Percentiles rank a stretch among this genome's conserved stretches.
Evolutionary conservation across 2,888 invertebrate species (phyloP).

Genomic region (Hermaeophaga mercurialis): DNA sequence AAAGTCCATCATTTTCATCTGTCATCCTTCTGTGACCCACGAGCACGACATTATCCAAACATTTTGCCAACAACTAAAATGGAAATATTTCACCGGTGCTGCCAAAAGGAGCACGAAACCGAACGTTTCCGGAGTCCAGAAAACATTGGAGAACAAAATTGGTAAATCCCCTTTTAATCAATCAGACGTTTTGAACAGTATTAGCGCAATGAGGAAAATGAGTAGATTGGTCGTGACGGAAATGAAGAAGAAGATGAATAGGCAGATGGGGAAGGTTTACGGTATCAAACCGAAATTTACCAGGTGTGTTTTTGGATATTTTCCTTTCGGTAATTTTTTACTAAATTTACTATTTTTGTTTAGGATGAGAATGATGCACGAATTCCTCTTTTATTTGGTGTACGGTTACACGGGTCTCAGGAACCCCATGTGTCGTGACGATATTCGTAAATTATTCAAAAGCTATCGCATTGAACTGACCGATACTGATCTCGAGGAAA

Average conservation of each 20-base stretch:
- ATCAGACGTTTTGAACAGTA: slow-evolving; percentile 41
- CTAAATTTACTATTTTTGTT: slow-evolving; percentile 58
- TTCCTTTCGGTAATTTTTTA: too few relatives aligned
- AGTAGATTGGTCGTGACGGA: slow-evolving; percentile 16
- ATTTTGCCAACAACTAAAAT: slow-evolving; percentile 67
- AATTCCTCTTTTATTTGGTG: slow-evolving; percentile 72
- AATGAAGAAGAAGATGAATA: slow-evolving; percentile 8
- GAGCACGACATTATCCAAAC: slow-evolving; percentile 62
- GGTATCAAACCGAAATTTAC: slow-evolving; percentile 38
- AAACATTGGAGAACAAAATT: slow-evolving; percentile 36
- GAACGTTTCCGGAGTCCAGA: slow-evolving; percentile 14
- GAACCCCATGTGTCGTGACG: slow-evolving; percentile 45
- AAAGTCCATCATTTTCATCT: slow-evolving; percentile 61
- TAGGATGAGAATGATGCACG: slow-evolving; percentile 71
- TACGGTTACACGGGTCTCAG: slow-evolving; percentile 55
- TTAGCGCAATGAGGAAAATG: slow-evolving; percentile 38
- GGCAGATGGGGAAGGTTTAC: slow-evolving; percentile 16
- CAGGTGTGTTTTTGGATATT: too few relatives aligned
- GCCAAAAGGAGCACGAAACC: slow-evolving; percentile 29
- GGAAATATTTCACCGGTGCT: slow-evolving; percentile 57
- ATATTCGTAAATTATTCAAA: slow-evolving; percentile 46
- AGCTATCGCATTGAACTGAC: slow-evolving; percentile 44
- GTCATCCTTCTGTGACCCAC: slow-evolving; percentile 59
- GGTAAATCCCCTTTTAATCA: slow-evolving; percentile 37
- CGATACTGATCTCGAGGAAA: slow-evolving; percentile 56